These are phyloP conservation scores for Rattus rattus DNA, from an alignment of 2,113 vertebrate species.

Conservation along the genomic window DNA sequence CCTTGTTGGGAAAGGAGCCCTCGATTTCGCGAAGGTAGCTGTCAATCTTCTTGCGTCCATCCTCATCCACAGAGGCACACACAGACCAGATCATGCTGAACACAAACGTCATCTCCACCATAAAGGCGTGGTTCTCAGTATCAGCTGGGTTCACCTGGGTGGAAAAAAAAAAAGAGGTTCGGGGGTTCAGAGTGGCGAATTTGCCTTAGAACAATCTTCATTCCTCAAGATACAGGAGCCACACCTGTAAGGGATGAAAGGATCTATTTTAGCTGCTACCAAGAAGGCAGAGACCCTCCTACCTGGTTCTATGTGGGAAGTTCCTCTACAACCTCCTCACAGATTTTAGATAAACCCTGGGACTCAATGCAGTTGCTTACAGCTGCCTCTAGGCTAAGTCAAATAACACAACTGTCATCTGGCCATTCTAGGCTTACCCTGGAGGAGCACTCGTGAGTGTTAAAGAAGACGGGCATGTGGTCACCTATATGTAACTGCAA, in stretches of 20 bases:
- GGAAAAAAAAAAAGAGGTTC: not conserved
- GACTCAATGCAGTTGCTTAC: not conserved
- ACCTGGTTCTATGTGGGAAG: slow-evolving; percentile 26
- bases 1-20: slow-evolving; percentile 93
- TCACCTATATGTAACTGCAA: not conserved
- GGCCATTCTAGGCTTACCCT: not conserved
- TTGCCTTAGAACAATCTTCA: not conserved
- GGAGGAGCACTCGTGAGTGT: not conserved
- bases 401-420: not conserved
- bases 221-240: not conserved
- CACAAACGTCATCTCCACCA: slow-evolving; percentile 92
- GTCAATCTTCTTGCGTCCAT: slow-evolving; percentile 92
- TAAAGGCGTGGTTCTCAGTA: slow-evolving; percentile 81
- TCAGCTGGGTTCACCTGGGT: slow-evolving; percentile 88
- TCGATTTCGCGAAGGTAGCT: slow-evolving; percentile 91
- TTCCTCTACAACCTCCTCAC: not conserved
- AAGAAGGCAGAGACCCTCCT: not conserved
- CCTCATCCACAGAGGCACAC: slow-evolving; percentile 92
- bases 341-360: not conserved
- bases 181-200: not conserved
- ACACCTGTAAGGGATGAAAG: not conserved
- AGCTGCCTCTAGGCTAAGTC: not conserved
- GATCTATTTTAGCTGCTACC: not conserved
- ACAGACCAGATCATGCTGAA: slow-evolving; percentile 96
- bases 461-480: not conserved